Evolutionary conservation across 1,140 invertebrate genomes (phyloP).

Genomic region (Bradysia coprophila): DNA sequence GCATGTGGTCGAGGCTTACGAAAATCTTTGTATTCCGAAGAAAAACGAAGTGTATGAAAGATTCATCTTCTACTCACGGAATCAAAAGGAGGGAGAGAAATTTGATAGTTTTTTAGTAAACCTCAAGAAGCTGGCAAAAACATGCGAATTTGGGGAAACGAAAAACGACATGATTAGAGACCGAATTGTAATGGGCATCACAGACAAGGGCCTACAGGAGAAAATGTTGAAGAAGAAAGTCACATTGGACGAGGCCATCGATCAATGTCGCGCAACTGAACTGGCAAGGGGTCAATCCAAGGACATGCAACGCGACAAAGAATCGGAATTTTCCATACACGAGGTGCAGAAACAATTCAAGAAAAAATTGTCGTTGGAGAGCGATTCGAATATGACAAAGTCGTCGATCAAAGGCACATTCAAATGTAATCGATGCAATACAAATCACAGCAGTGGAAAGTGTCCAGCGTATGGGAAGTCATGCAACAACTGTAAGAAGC

Average conservation of each 20-base stretch:
- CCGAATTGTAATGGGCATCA: constrained; percentile 12
- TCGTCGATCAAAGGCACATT: no score
- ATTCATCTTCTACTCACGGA: constrained; percentile 10
- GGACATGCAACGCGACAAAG: neutral
- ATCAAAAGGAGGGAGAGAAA: constrained; percentile 11
- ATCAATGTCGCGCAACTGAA: neutral
- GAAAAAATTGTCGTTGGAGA: no score
- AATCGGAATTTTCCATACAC: no score
- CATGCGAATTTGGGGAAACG: constrained; percentile 9
- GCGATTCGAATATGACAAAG: no score
- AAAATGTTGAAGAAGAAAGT: constrained; percentile 8
- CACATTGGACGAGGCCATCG: neutral
- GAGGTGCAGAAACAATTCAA: no score
- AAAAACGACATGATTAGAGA: constrained; percentile 9
- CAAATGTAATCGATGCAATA: neutral
- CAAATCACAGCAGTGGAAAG: neutral
- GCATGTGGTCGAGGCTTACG: constrained; percentile 6
- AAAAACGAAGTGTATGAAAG: constrained; percentile 10
- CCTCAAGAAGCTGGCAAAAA: constrained; percentile 9
- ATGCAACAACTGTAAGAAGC: neutral
- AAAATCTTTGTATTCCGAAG: constrained; percentile 10
- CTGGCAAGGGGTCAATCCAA: neutral
- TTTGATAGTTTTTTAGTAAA: constrained; percentile 14
- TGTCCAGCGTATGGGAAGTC: neutral
- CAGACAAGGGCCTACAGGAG: constrained; percentile 12